Evolutionary conservation across 2,113 vertebrate species (phyloP).

Genomic region (Ursus arctos): DNA sequence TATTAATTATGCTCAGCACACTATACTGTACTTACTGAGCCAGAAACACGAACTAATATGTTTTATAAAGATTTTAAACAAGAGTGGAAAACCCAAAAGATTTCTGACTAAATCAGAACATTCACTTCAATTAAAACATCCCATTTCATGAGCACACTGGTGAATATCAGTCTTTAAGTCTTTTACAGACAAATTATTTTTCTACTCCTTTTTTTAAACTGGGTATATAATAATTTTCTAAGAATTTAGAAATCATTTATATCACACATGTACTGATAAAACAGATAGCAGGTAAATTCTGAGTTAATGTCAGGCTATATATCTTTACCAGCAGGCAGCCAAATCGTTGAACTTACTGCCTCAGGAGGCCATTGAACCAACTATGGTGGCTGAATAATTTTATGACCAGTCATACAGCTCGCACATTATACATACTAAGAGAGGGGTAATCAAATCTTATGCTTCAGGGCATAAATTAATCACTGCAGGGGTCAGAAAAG

Average conservation of each 20-base stretch:
- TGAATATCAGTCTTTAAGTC: slow-evolving; percentile 8
- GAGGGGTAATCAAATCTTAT: slow-evolving; percentile 79
- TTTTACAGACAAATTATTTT: slow-evolving; percentile 51
- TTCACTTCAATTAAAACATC: slow-evolving; percentile 64
- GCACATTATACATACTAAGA: slow-evolving; percentile 68
- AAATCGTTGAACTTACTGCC: slow-evolving; percentile 69
- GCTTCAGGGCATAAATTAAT: slow-evolving; percentile 81
- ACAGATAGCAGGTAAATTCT: slow-evolving; percentile 64
- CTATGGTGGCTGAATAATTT: slow-evolving; percentile 79
- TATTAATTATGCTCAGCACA: slow-evolving; percentile 72
- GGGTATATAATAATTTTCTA: not conserved
- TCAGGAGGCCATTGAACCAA: slow-evolving; percentile 73
- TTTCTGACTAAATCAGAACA: slow-evolving; percentile 64
- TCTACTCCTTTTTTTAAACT: not conserved
- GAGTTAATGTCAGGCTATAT: slow-evolving; percentile 58
- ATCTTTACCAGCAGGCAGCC: slow-evolving; percentile 76
- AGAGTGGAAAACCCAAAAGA: slow-evolving; percentile 64
- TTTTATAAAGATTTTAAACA: slow-evolving; percentile 74
- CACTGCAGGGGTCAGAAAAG: slow-evolving; percentile 75
- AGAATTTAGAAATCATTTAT: slow-evolving; percentile 55
- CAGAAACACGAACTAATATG: slow-evolving; percentile 62
- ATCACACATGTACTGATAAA: slow-evolving; percentile 44
- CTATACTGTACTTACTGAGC: slow-evolving; percentile 69
- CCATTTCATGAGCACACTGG: slow-evolving; percentile 3
- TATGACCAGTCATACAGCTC: slow-evolving; percentile 76